phyloP scores from a whole-genome alignment of 2,113 vertebrate genomes.

The Rhineura floridana region DNA sequence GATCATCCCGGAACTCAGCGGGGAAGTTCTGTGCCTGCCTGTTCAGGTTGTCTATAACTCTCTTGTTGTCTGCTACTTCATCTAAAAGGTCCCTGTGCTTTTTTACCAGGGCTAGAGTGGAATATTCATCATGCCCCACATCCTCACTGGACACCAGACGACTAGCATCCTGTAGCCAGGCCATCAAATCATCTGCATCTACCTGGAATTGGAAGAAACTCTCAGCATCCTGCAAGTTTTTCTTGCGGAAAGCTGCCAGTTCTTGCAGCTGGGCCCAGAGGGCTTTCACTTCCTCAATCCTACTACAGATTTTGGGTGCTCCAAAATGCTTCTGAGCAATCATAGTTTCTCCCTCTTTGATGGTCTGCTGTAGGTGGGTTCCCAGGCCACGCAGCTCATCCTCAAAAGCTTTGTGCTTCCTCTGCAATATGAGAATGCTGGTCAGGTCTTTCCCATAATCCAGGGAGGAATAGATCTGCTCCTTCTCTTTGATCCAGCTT shows the following conservation, averaged over 20 bases:
- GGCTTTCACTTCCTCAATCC: conserved; percentile 75
- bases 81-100: conserved; percentile 86
- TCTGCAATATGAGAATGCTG: conserved; percentile 87
- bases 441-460: conserved; percentile 95
- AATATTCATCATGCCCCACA: conserved; percentile 90
- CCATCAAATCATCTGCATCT: conserved; percentile 88
- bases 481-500: conserved; percentile 95
- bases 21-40: conserved; percentile 85
- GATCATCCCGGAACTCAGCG: conserved; percentile 84
- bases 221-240: conserved; percentile 86
- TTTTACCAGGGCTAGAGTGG: conserved; percentile 84
- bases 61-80: conserved; percentile 79
- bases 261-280: conserved; percentile 94
- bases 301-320: conserved; percentile 76
- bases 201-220: conserved; percentile 95
- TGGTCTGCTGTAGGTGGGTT: conserved; percentile 76
- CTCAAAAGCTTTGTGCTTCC: conserved; percentile 91
- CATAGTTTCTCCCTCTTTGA: conserved; percentile 83
- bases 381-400: conserved; percentile 87
- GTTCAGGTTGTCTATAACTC: conserved; percentile 81
- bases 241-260: conserved; percentile 86
- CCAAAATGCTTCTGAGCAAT: conserved; percentile 80
- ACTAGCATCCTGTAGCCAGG: conserved; percentile 84
- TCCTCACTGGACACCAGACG: conserved; percentile 83
- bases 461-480: conserved; percentile 91